phyloP scores from a whole-genome alignment of 2,113 vertebrate genomes.

The Gallinago media region DNA sequence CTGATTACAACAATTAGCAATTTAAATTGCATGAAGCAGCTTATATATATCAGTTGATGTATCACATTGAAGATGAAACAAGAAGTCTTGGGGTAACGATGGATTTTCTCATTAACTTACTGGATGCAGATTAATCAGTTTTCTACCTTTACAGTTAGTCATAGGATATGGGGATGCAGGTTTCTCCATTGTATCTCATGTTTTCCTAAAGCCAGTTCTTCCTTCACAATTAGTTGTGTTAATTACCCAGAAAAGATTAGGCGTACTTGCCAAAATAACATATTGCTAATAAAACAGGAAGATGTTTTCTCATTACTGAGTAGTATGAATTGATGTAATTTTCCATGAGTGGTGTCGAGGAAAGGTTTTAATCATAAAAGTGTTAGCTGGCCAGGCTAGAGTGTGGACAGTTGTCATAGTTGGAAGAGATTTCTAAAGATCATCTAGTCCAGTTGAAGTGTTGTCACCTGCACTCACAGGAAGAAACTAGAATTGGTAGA shows the following conservation, averaged over 20 bases:
- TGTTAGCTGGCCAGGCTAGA: background rate
- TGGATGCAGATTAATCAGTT: background rate
- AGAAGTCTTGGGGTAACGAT: background rate
- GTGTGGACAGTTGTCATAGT: background rate
- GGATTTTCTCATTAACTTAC: background rate
- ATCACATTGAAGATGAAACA: background rate
- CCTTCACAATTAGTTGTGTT: background rate
- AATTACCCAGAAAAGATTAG: background rate
- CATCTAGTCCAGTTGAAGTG: background rate
- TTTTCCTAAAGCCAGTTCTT: background rate
- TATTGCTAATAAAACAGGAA: background rate
- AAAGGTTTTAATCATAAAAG: background rate
- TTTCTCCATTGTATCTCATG: background rate
- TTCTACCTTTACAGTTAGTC: background rate
- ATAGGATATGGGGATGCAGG: background rate
- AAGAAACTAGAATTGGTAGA: background rate
- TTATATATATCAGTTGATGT: background rate
- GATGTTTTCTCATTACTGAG: background rate
- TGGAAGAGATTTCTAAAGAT: too few relatives aligned
- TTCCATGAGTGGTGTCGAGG: background rate
- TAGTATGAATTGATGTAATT: background rate
- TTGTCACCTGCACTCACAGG: background rate
- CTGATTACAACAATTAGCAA: background rate
- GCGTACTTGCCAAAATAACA: background rate
- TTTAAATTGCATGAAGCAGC: slow-evolving; percentile 31